Conservation (phyloP, 2,797 vertebrate species). For the Streptopelia turtur region DNA sequence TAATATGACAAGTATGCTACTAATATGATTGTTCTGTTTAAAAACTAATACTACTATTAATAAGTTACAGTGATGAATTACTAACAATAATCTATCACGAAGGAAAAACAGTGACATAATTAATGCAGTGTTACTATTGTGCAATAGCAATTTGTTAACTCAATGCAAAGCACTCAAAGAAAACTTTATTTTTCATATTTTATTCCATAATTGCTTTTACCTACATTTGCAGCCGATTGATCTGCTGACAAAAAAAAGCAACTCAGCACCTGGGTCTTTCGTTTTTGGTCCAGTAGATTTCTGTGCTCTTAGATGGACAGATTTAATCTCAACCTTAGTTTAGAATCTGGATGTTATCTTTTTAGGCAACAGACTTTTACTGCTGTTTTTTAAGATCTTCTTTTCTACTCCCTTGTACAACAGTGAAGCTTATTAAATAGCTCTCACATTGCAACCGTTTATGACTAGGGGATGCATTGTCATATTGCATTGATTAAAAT, state of each 20-base stretch:
- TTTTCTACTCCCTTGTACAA: constrained; percentile 41
- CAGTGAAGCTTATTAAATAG: not conserved
- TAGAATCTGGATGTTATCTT: constrained; percentile 44
- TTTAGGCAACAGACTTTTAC: constrained; percentile 23
- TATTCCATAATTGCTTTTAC: constrained; percentile 61
- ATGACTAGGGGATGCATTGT: constrained; percentile 34
- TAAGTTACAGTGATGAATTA: constrained; percentile 75
- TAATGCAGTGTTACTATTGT: constrained; percentile 67
- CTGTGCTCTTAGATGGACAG: constrained; percentile 7
- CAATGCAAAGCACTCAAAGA: not conserved
- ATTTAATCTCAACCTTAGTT: constrained; percentile 50
- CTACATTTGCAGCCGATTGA: constrained; percentile 10
- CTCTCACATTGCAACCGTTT: constrained; percentile 47
- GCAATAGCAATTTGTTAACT: constrained; percentile 68
- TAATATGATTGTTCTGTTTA: constrained; percentile 76
- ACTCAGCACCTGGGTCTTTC: constrained; percentile 19
- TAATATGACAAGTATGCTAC: constrained; percentile 76
- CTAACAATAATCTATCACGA: constrained; percentile 70
- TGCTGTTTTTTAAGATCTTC: constrained; percentile 31
- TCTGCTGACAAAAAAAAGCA: not conserved
- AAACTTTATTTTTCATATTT: constrained; percentile 66
- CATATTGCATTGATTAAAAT: constrained; percentile 52
- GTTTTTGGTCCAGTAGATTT: not conserved
- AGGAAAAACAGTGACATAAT: constrained; percentile 68
- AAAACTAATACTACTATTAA: constrained; percentile 76